Evolutionary conservation across 2,888 invertebrate genomes (phyloP).

Genomic region (Machimus atricapillus): DNA sequence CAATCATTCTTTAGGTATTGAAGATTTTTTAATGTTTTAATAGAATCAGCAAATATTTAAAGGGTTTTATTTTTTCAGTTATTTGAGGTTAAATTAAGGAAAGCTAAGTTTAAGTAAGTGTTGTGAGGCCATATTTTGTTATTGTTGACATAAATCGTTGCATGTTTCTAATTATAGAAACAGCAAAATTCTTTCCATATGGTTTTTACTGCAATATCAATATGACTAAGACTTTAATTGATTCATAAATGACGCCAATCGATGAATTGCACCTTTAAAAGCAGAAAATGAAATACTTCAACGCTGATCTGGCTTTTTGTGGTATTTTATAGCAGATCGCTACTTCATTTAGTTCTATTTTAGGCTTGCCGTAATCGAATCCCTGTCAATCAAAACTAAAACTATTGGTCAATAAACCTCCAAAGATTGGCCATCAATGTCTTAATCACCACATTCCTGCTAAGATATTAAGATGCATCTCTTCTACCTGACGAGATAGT

Average conservation of each 20-base stretch:
- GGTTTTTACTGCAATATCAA: neutral
- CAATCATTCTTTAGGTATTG: too few relatives aligned
- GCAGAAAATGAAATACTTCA: neutral
- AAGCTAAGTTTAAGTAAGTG: too few relatives aligned
- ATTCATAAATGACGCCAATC: neutral
- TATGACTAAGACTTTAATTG: neutral
- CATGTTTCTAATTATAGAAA: neutral
- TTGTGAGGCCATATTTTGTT: too few relatives aligned
- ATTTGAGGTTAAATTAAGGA: too few relatives aligned
- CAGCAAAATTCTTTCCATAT: neutral
- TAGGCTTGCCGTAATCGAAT: neutral
- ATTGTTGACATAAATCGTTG: too few relatives aligned
- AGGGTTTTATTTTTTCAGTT: too few relatives aligned
- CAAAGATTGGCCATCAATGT: neutral
- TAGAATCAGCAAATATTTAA: too few relatives aligned
- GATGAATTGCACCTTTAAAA: neutral
- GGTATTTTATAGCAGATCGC: neutral
- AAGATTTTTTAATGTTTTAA: too few relatives aligned
- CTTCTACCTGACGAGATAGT: neutral
- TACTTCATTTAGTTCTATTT: neutral
- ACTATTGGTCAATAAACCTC: neutral
- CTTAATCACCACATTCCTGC: neutral
- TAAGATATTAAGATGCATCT: neutral
- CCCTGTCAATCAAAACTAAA: neutral
- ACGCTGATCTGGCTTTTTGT: neutral